Evolutionary conservation across 2,888 invertebrate genomes (phyloP), one percentile per base, ranked within the genome.

Genomic region (Aelia acuminata): DNA sequence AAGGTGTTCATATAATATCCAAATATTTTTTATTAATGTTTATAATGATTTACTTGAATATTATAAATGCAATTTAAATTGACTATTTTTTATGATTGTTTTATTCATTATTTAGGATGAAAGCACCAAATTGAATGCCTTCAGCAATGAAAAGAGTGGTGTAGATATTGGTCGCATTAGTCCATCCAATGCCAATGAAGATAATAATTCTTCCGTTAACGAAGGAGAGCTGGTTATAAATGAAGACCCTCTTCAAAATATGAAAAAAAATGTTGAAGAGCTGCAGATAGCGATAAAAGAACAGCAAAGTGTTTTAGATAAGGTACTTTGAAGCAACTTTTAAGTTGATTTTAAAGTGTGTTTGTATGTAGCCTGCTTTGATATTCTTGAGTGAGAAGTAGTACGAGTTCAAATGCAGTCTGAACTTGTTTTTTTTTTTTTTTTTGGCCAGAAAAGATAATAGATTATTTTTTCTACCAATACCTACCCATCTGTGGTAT

Each of bases 231-330:
- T 88, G 86, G 90, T 91, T 84, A 91, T 92, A 49, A 90, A 90
- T 84, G 89, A 89, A 88, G 50, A 91, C 91, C 92, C 90, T 90
- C 91, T 91, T 84, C 94, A 91, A 91, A 92, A 89, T 91, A 91
- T 91, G 85, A 92, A 91, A 89, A 90, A 88, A 84, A 90, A 89
- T 89, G 91, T 92, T 70, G 92, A 92, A 87, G 90, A 91, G 39
- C 90, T 92, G 22, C 92, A 92, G 90, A 90, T 90, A 22, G 92
- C 92, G 75, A 91, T 92, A 18, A 92, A 92, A 89, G 91, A 92
- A 89, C 90, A 92, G 50, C 90, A 89, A 31, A 91, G 91, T 2
- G 92, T 92, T 90, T 90, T 92, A 26, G 90, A 91, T 39, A 92
- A 92, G 89, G 91, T 92, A 80, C 91, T 89, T 11, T 86, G 35